A percentile compares a stretch with the other conserved stretches of the same genome.
These are phyloP conservation scores for Ammodytes marinus DNA, from an alignment of 2,113 vertebrate genomes.

Conservation along the genomic window DNA sequence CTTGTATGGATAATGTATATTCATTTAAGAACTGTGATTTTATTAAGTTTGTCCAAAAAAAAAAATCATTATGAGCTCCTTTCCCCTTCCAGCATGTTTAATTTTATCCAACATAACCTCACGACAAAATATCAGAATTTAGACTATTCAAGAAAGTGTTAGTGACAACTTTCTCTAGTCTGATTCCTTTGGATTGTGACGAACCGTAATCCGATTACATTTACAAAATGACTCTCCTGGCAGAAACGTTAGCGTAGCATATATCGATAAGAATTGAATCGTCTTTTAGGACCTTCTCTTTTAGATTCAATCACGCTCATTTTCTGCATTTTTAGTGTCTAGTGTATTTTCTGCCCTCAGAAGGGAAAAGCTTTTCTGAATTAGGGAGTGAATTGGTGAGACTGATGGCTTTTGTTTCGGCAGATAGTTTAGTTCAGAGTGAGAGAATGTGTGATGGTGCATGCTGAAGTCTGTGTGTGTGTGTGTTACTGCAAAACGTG, in stretches of 20 bases:
- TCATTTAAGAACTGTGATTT: background rate
- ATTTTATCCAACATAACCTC: background rate
- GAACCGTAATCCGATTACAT: slow-evolving; percentile 47
- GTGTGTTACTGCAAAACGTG: slow-evolving; percentile 30
- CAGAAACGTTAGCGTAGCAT: slow-evolving; percentile 17
- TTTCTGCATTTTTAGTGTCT: slow-evolving; percentile 69
- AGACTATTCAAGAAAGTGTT: background rate
- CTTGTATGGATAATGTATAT: slow-evolving; percentile 2
- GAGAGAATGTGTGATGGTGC: slow-evolving; percentile 61
- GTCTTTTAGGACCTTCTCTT: slow-evolving; percentile 51
- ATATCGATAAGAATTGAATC: slow-evolving; percentile 56
- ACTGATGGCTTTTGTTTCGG: slow-evolving; percentile 74
- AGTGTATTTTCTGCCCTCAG: slow-evolving; percentile 44
- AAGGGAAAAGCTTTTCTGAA: slow-evolving; percentile 76
- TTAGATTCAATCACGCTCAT: slow-evolving; percentile 64
- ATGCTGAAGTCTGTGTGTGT: slow-evolving; percentile 34
- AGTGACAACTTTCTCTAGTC: slow-evolving; percentile 17
- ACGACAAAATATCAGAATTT: background rate
- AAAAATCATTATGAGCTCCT: slow-evolving; percentile 5
- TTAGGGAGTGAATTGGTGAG: slow-evolving; percentile 75
- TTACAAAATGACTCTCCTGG: slow-evolving; percentile 14
- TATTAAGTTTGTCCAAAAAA: slow-evolving; percentile 17
- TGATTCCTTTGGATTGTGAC: background rate
- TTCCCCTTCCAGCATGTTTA: background rate
- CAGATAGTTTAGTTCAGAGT: slow-evolving; percentile 68